phyloP scores from a whole-genome alignment of 37 sponge, comb jelly and placozoan genomes.

The Ephydatia muelleri region DNA sequence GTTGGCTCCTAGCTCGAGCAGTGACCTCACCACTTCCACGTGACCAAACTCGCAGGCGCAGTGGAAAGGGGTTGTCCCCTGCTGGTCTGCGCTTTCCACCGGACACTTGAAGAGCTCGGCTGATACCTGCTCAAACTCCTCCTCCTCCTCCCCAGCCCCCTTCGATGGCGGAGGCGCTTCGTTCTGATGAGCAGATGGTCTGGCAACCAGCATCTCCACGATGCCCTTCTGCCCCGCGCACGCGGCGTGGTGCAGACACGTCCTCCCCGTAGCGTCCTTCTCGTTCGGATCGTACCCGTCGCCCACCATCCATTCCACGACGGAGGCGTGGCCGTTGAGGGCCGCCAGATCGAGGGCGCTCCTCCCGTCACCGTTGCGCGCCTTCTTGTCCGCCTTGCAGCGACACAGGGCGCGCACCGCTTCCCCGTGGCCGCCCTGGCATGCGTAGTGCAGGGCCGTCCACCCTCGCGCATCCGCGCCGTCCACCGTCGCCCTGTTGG shows the following conservation, averaged over 20 bases:
- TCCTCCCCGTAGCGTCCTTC: slow-evolving; percentile 74
- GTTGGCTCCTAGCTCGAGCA: slow-evolving; percentile 50
- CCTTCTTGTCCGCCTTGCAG: neutral
- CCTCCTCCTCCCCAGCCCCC: neutral
- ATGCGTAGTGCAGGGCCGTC: slow-evolving; percentile 71
- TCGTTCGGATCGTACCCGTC: slow-evolving; percentile 41
- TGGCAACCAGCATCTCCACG: no score
- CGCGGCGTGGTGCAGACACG: slow-evolving; percentile 73
- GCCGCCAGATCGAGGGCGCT: slow-evolving; percentile 76
- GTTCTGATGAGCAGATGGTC: no score
- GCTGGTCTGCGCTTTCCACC: neutral
- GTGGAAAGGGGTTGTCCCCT: neutral
- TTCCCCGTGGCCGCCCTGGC: slow-evolving; percentile 61
- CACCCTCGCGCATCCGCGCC: slow-evolving; percentile 55
- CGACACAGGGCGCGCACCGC: slow-evolving; percentile 31
- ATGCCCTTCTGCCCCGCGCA: slow-evolving; percentile 28
- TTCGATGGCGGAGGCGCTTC: neutral
- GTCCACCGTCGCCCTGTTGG: slow-evolving; percentile 19
- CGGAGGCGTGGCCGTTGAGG: slow-evolving; percentile 27
- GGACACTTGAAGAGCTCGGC: neutral
- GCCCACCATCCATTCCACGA: slow-evolving; percentile 20
- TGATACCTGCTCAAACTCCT: neutral
- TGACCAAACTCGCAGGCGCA: neutral
- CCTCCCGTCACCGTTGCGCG: slow-evolving; percentile 56
- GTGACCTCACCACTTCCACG: slow-evolving; percentile 38